These are phyloP conservation scores for Drosophila atripex DNA, from an alignment of 2,888 invertebrate genomes.

Conservation along the genomic window DNA sequence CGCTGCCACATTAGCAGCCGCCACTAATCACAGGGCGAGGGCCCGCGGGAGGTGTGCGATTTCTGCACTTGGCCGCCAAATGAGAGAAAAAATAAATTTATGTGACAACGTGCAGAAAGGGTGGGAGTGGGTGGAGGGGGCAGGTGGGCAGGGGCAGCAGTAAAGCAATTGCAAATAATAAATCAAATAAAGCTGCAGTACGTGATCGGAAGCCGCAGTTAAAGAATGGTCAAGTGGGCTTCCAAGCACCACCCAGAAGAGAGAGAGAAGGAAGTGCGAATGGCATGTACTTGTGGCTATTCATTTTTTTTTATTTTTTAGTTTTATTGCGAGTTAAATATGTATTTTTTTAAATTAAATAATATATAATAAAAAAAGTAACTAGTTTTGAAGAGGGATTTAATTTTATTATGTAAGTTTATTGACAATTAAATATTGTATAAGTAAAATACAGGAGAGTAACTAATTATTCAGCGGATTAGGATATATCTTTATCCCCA, in stretches of 20 bases:
- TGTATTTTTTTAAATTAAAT: too few relatives aligned
- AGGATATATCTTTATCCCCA: too few relatives aligned
- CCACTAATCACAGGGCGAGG: slow-evolving; percentile 61
- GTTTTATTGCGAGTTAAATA: too few relatives aligned
- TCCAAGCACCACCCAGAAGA: slow-evolving; percentile 12
- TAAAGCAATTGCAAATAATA: slow-evolving; percentile 57
- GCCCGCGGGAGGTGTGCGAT: slow-evolving; percentile 6
- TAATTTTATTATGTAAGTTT: too few relatives aligned
- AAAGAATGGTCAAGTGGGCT: slow-evolving; percentile 40
- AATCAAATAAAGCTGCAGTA: slow-evolving; percentile 71
- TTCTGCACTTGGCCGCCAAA: slow-evolving; percentile 45
- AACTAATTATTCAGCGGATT: too few relatives aligned
- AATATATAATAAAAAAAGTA: too few relatives aligned
- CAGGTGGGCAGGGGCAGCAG: not conserved
- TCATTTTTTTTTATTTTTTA: too few relatives aligned
- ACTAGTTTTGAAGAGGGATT: too few relatives aligned
- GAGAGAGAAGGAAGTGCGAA: slow-evolving; percentile 18
- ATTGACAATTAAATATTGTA: too few relatives aligned
- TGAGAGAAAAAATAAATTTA: slow-evolving; percentile 44
- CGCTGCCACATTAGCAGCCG: slow-evolving; percentile 64
- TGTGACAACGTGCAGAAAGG: slow-evolving; percentile 66
- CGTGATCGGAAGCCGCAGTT: slow-evolving; percentile 61
- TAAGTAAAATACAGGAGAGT: too few relatives aligned
- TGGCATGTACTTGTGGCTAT: slow-evolving; percentile 1
- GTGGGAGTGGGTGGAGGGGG: not conserved